Evolutionary conservation across 2,113 vertebrate species (phyloP), one percentile per base, ranked within the genome.

Genomic region (Tretioscincus oriximinensis): DNA sequence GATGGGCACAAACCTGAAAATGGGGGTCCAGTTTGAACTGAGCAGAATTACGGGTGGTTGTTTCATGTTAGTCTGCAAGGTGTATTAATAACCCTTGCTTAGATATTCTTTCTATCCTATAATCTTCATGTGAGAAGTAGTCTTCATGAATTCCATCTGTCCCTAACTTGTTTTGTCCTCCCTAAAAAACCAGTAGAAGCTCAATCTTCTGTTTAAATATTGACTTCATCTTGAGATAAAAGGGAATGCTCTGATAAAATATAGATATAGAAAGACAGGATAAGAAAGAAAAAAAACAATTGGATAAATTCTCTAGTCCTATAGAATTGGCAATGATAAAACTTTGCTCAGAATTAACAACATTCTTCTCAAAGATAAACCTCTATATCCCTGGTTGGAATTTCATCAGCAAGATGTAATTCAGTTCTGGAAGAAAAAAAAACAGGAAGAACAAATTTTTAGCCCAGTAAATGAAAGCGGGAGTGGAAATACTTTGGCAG

Each of bases 351-450:
- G 9, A 76, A 75, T 61, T 10, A 12, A 8, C 8, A 60, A 28
- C 41, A 58, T 66, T 83, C 31, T 47, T 71, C 31, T 77, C 63
- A 86, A 80, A 83, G 20, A 67, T 24, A 76, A 86, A 81, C 18
- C 7, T 67, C 24, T 69, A 82, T 45, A 76, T 68, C 45, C 60
- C 0, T 35, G 31, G 11, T 73, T 51, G 16, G 61, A 3, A 1
- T 85, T 85, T 85, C 26, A 84, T 85, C 26, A 84, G 2, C 0
- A 1, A 21, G 24, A 85, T 66, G 66, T 73, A 70, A 63, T 66
- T 84, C 41, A 31, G 0, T 71, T 51, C 68, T 85, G 6, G 16
- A 29, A 78, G 11, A 1, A 51, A 81, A 81, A 1, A 7, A 12
- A 65, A 75, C 11, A 79, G 4, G 6, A 84, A 68, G 0, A 0